Evolutionary conservation across 2,888 invertebrate genomes (phyloP), one percentile per base, ranked within the genome.

Genomic region (Caenorhabditis drosophilae): DNA sequence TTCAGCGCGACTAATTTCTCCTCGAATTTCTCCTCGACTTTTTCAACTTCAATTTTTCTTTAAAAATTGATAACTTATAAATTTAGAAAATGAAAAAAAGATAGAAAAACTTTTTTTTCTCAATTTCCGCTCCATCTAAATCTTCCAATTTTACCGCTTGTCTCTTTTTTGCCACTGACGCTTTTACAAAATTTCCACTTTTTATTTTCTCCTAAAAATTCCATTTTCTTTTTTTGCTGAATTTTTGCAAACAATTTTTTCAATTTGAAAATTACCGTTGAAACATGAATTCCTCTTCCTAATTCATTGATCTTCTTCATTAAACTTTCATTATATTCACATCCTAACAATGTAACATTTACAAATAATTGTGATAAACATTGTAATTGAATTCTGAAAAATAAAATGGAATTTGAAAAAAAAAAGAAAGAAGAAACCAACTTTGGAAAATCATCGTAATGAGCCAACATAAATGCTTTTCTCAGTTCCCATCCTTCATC

Each of bases 331-430:
- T 49, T 62, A 45, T 73, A 73, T 22, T 68, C 68, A 40, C 73
- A 73, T 31, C 73, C 73, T 12, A 70, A 56, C 38, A 73, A 54
- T 16, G 66, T 68, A 25, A 73, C 63, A 36, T 73, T 70, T 22
- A 73, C 61, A 50, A 73, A 73, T 12, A 73, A 46, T 42, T 70
- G 64, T 9, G 73, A 73, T n/a, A 67, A 59, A 16, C 73, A 73
- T 47, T 66, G 66, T 7, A 73, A 45, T 52, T 68, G 67, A 40
- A 68, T 62, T 57, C 73, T 73, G 49, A 16, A 54, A 58, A 40
- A 36, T 15, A 36, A 36, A 4, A 36, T 4, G n/a, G n/a, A 36
- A 7, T 15, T 31, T 31, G 31, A 9, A 6, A 9, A 22, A 16
- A 25, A 36, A 26, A 23, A 26, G n/a, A 45, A 35, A 54, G 38